Evolutionary conservation across 2,797 vertebrate species (phyloP).

Genomic region (Cyprinella venusta): DNA sequence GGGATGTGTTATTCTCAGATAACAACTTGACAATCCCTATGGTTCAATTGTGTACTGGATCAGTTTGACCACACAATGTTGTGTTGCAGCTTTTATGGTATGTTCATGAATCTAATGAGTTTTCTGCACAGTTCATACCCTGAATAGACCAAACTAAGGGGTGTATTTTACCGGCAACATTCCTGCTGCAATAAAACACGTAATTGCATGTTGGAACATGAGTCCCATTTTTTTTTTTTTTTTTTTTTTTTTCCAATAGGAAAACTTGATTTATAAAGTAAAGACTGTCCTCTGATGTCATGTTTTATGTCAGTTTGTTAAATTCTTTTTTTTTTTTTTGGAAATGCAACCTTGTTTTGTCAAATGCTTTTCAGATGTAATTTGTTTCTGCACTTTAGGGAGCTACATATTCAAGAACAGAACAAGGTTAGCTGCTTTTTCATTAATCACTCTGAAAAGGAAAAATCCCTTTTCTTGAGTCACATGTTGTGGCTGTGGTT

Average conservation of each 20-base stretch:
- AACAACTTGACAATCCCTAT: constrained; percentile 31
- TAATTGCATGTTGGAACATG: constrained; percentile 25
- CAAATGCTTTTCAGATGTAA: neutral
- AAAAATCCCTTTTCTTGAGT: neutral
- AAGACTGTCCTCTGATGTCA: neutral
- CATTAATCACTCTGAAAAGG: neutral
- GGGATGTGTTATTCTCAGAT: neutral
- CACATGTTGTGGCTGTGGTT: constrained; percentile 35
- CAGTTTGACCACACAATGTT: constrained; percentile 46
- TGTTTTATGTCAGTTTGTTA: neutral
- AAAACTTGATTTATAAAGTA: neutral
- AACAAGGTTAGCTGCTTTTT: neutral
- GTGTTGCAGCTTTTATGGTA: constrained; percentile 42
- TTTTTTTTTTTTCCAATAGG: neutral
- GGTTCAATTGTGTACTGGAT: constrained; percentile 43
- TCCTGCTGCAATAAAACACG: constrained; percentile 46
- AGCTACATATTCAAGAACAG: constrained; percentile 1
- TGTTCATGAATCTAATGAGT: constrained; percentile 36
- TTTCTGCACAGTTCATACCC: constrained; percentile 19
- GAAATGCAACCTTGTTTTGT: constrained; percentile 8
- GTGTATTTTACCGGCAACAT: constrained; percentile 11
- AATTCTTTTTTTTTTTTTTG: neutral
- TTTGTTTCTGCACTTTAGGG: constrained; percentile 1
- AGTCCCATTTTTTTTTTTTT: neutral
- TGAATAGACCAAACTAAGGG: constrained; percentile 33